Evolutionary conservation across 1,140 invertebrate genomes (phyloP), one percentile per base, ranked within the genome.

Genomic region (Euglossa dilemma): DNA sequence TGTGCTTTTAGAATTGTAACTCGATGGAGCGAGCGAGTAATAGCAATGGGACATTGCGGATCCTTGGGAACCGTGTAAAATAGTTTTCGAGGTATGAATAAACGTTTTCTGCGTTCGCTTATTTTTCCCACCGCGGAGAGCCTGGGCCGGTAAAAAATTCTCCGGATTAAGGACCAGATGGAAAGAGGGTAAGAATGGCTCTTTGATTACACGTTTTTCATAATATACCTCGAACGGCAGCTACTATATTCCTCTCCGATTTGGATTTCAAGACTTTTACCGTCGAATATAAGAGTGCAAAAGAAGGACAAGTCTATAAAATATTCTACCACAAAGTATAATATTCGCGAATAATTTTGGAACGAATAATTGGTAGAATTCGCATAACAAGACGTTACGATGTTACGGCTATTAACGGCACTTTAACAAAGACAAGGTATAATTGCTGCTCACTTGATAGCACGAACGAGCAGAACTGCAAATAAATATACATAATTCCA

Each of bases 401-500:
- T 25, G 36, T 23, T 69, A 28, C 25, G 18, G 23, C 36, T 77
- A 61, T 20, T 67, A 36, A 64, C 56, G 67, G 54, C 28, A 77
- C 3, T 74, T 86, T 83, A 64, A 36, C 75, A 86, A 71, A 57
- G 56, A 79, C 81, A 83, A 87, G 83, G 80, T 64, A 70, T 86
- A 87, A 87, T 86, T 87, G 86, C 74, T 83, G 61, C 69, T 72
- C 45, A 64, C 56, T 47, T 63, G 67, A 76, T 87, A 84, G 63
- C 83, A 83, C 63, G 64, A 87, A 23, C 74, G 69, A 83, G 70
- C 56, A 57, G 52, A 56, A 54, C 18, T 57, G 12, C 50, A 18
- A 78, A 66, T 78, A 78, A 78, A 78, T 78, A 75, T 73, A 84
- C 87, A 86, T 84, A 80, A 87, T 84, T 79, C 66, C 57, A 36